Conservation (phyloP, 2,888 invertebrate species). For the Cryptocheilus praepositus region DNA sequence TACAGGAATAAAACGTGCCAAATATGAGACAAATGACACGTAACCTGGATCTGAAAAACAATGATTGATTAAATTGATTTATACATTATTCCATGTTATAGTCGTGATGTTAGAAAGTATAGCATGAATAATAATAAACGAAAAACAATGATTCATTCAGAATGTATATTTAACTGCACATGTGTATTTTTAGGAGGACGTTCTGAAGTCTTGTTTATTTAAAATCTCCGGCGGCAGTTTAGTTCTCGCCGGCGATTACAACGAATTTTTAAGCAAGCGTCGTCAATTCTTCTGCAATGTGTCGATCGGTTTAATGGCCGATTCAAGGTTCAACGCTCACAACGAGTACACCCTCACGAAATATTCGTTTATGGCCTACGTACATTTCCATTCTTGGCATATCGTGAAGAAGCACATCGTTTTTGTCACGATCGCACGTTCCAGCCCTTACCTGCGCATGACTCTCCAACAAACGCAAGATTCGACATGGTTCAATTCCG, state of each 20-base stretch:
- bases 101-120: too few relatives aligned
- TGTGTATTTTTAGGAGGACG: slow-evolving; percentile 15
- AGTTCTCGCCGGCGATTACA: slow-evolving; percentile 38
- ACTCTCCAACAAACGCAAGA: slow-evolving; percentile 37
- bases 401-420: slow-evolving; percentile 26
- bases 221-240: background rate
- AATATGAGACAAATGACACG: too few relatives aligned
- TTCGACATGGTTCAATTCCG: slow-evolving; percentile 49
- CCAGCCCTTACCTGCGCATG: slow-evolving; percentile 28
- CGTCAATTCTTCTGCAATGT: background rate
- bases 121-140: too few relatives aligned
- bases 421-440: slow-evolving; percentile 36
- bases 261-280: slow-evolving; percentile 18
- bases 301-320: slow-evolving; percentile 33
- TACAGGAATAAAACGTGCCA: too few relatives aligned
- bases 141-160: too few relatives aligned
- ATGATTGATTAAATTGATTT: too few relatives aligned
- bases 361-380: slow-evolving; percentile 30
- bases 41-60: too few relatives aligned
- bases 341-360: slow-evolving; percentile 16
- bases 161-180: too few relatives aligned
- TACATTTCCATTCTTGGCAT: background rate
- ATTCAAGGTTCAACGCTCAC: slow-evolving; percentile 22
- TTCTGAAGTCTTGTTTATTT: slow-evolving; percentile 20
- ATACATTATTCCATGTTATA: too few relatives aligned